Percentiles rank a stretch among this genome's conserved stretches.
Evolutionary conservation across 2,797 vertebrate genomes (phyloP).

Genomic region (Chrosomus eos): DNA sequence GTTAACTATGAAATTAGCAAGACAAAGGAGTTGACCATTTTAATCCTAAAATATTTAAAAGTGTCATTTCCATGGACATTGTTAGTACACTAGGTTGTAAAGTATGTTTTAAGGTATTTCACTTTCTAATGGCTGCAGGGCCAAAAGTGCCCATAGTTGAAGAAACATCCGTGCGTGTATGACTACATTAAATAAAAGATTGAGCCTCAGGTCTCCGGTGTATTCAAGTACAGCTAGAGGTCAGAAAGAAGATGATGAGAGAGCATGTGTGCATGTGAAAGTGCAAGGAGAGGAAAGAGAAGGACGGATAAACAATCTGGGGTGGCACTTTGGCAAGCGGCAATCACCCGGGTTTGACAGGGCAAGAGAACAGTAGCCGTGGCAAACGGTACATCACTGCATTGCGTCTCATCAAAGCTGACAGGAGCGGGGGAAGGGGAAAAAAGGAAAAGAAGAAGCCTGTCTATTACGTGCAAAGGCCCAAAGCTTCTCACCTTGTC

Average conservation of each 20-base stretch:
- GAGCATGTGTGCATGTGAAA: slow-evolving; percentile 49
- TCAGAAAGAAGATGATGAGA: slow-evolving; percentile 42
- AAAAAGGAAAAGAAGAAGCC: slow-evolving; percentile 65
- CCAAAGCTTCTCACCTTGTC: slow-evolving; percentile 72
- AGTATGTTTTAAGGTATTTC: background rate
- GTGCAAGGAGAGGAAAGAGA: slow-evolving; percentile 44
- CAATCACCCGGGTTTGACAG: slow-evolving; percentile 74
- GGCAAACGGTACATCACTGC: slow-evolving; percentile 67
- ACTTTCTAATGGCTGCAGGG: background rate
- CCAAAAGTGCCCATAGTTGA: background rate
- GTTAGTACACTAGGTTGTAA: slow-evolving; percentile 10
- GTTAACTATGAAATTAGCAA: background rate
- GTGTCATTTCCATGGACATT: background rate
- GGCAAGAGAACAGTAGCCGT: slow-evolving; percentile 65
- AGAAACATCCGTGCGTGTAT: slow-evolving; percentile 60
- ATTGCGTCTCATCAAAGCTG: slow-evolving; percentile 71
- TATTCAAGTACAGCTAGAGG: slow-evolving; percentile 68
- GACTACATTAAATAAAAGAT: slow-evolving; percentile 77
- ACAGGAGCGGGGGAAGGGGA: slow-evolving; percentile 69
- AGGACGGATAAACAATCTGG: slow-evolving; percentile 70
- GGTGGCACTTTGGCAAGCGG: slow-evolving; percentile 72
- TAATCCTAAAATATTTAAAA: background rate
- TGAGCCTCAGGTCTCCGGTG: slow-evolving; percentile 70
- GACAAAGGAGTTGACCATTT: background rate
- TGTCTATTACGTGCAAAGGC: slow-evolving; percentile 62